Base-by-base conservation (phyloP, 2,797 vertebrate genomes). In the Crenuchus spilurus region DNA sequence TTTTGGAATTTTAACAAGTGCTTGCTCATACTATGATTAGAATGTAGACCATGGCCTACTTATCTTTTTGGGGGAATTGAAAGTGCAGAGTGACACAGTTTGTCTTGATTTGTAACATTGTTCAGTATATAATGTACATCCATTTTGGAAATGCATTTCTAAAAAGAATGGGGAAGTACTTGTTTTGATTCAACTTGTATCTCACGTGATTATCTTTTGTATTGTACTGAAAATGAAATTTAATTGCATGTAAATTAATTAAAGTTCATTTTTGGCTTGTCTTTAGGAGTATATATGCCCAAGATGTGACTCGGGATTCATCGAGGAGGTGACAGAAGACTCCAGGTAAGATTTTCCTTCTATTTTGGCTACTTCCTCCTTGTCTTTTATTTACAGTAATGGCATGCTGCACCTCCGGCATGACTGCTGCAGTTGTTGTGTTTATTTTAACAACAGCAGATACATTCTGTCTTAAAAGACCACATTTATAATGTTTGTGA, bases 311-410 rank as follows among this genome's bases (percentile, higher is more conserved):
- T 99, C 97, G 0, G 97, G 96, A 48, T 99, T 99, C 77, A 97
- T 99, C 7, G 97, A 99, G 83, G 96, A 99, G 87, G 94, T 99
- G 84, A 97, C 96, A 7, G 97, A 98, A 80, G 96, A 98, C 84
- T 97, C 97, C 90, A 98, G 97, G 96, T 98, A 89, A 83, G 79
- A 57, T 71, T 63, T 46, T 3, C 13, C 30, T 78, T 22, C 57
- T 35, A 72, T 22, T 13, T 18, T 63, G 70, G 20, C 20, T 20
- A 60, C 66, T 67, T 68, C 61, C 41, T 76, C n/a, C 14, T 70
- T 33, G 7, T 18, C 22, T 37, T 22, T 58, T 41, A 2, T 69
- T 57, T 57, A 28, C n/a, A 16, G 11, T 41, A 8, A 44, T 72
- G 73, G 70, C 52, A 63, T 62, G 52, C 37, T 55, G 54, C 28